Conservation (phyloP, 2,888 invertebrate species). For the Mayetiola destructor region DNA sequence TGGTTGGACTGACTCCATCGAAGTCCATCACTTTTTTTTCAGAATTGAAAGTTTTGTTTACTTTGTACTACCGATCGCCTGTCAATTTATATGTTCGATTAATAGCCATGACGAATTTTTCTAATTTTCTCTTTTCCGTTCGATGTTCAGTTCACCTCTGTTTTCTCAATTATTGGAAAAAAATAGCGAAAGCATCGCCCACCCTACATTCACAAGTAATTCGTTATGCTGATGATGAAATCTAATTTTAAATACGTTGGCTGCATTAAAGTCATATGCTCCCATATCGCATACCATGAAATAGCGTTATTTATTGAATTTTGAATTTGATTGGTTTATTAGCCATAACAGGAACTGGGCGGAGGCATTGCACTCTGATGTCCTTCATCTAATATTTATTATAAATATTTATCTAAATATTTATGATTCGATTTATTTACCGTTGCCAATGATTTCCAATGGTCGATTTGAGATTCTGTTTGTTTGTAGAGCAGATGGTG, state of each 20-base stretch:
- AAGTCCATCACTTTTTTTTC: no score
- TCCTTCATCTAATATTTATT: slow-evolving; percentile 8
- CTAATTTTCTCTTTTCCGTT: neutral
- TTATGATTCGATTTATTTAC: slow-evolving; percentile 10
- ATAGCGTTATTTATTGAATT: neutral
- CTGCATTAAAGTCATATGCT: neutral
- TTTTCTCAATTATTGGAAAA: neutral
- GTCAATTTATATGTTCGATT: neutral
- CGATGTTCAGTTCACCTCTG: neutral
- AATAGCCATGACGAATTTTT: neutral
- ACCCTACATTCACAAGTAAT: neutral
- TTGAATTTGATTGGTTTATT: neutral
- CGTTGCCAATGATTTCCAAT: no score
- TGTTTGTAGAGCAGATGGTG: neutral
- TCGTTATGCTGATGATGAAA: neutral
- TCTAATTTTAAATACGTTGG: neutral
- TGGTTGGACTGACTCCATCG: no score
- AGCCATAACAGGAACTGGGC: slow-evolving; percentile 1
- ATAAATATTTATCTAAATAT: slow-evolving; percentile 11
- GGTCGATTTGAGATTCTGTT: neutral
- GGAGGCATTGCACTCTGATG: slow-evolving; percentile 7
- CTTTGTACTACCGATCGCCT: no score
- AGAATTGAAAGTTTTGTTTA: no score
- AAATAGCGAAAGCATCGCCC: neutral
- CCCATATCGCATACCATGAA: no score